A percentile compares a stretch with the other conserved stretches of the same genome.
Conservation (phyloP, 1,140 invertebrate species). For the Saccostrea echinata region DNA sequence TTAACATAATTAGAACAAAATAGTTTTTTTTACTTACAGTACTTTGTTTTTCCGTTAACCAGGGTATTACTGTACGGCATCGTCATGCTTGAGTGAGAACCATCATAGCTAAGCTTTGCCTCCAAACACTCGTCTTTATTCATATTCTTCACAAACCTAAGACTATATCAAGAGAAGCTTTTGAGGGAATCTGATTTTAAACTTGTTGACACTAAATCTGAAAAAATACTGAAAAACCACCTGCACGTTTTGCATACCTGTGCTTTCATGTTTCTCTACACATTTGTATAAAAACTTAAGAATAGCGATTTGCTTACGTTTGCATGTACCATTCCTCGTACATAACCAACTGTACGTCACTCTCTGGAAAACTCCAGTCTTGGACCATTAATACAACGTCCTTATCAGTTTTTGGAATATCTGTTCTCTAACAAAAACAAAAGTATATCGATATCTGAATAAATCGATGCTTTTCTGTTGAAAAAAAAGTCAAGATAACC, state of each 20-base stretch:
- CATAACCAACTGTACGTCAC: neutral
- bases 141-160: neutral
- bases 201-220: neutral
- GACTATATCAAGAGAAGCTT: neutral
- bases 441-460: neutral
- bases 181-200: neutral
- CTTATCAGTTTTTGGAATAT: neutral
- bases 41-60: neutral
- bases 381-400: neutral
- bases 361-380: neutral
- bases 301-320: neutral
- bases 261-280: too few relatives aligned
- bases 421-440: neutral
- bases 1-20: too few relatives aligned
- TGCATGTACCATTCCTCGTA: neutral
- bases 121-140: neutral
- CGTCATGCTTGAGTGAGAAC: neutral
- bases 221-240: neutral
- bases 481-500: too few relatives aligned
- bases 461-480: neutral
- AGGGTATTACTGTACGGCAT: neutral
- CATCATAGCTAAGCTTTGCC: neutral
- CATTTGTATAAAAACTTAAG: neutral
- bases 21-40: neutral
- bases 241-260: too few relatives aligned